Percentiles rank a stretch among this genome's conserved stretches.
phyloP scores from a whole-genome alignment of 2,888 invertebrate genomes.

The Pristionchus arcanus region DNA sequence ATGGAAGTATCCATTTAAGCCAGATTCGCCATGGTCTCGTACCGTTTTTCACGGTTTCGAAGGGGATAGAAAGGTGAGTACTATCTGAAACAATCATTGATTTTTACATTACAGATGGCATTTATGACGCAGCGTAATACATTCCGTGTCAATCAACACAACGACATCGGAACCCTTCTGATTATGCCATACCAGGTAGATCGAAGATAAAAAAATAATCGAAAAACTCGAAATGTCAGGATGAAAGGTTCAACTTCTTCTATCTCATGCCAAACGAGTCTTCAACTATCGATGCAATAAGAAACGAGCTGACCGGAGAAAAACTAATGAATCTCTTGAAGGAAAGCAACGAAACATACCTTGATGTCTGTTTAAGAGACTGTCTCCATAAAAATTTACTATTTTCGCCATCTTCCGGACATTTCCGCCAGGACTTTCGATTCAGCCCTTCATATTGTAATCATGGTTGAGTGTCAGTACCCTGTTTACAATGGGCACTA shows the following conservation, averaged over 20 bases:
- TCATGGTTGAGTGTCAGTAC: too few species aligned
- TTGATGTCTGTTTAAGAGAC: too few species aligned
- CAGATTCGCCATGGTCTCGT: conserved; percentile 82
- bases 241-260: background rate
- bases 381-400: too few species aligned
- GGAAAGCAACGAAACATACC: background rate
- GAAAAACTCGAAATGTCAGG: background rate
- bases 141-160: background rate
- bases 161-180: background rate
- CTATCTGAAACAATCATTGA: too few species aligned
- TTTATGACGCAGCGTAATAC: background rate
- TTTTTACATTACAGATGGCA: background rate
- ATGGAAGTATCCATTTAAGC: conserved; percentile 68
- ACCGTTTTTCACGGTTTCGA: too few species aligned
- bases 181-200: background rate
- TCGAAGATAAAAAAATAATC: too few species aligned
- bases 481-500: too few species aligned
- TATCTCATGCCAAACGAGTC: conserved; percentile 22
- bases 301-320: background rate
- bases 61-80: too few species aligned
- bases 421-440: too few species aligned
- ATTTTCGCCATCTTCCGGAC: too few species aligned
- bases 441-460: too few species aligned
- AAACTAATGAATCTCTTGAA: background rate
- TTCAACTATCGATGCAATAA: background rate